Evolutionary conservation across 30 jellyfish, hydroid and myxozoan genomes (phyloP), one percentile per base, ranked within the genome.

Genomic region (Sanderia malayensis): DNA sequence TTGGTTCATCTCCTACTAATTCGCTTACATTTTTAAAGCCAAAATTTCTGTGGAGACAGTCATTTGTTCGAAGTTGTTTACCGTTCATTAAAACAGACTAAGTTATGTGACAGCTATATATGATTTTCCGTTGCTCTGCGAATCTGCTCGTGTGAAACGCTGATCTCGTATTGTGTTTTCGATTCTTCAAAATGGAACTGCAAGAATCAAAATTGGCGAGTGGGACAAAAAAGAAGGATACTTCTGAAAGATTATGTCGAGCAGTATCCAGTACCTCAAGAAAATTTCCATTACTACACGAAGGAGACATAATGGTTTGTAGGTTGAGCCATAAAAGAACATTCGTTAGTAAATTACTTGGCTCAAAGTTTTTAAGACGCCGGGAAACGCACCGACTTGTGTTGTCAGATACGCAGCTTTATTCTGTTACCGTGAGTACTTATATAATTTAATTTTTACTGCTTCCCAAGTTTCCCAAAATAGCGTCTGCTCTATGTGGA

Each of bases 321-420:
- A 83, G 95, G 0, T 27, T 84, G 28, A 84, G 31, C 46, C 95
- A 84, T 29, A 83, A 67, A 61, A 61, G 85, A 29, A 46, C 95
- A 57, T 76, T 84, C 6, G 45, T 74, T 1, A 76, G 70, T 44
- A 84, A 84, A 74, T 46, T 84, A 17, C 53, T 84, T 19, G 86
- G 86, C 74, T 84, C 95, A 33, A 74, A 58, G 57, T 27, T 67
- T 37, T 79, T 84, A n/a, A 63, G 95, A 44, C 67, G 95, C 66
- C 74, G 95, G 95, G 95, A 84, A 65, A 63, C 88, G 22, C 95
- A 84, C 73, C 76, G 71, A 17, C 53, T 84, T 28, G 71, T 84
- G n/a, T 59, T 84, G 67, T 64, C 89, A 1, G 95, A 84, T 33
- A 61, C 67, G 64, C 88, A 73, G 27, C 62, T 84, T 37, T 58